Evolutionary conservation across 1,140 invertebrate genomes (phyloP).

Genomic region (Orius insidiosus): DNA sequence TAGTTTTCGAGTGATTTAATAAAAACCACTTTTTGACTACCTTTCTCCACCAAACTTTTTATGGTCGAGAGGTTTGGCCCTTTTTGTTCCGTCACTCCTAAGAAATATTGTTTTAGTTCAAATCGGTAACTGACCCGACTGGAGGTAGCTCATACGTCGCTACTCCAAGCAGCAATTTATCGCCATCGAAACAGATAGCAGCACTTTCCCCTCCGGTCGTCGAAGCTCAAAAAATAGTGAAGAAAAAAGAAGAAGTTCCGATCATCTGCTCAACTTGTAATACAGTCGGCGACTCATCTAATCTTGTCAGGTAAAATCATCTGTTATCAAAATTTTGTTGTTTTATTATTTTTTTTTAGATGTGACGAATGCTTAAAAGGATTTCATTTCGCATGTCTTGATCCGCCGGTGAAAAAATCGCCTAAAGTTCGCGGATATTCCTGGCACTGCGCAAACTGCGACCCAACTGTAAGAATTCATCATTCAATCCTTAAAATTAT

Average conservation of each 20-base stretch:
- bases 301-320: constrained; percentile 43
- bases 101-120: constrained; percentile 48
- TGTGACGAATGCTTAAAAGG: constrained; percentile 83
- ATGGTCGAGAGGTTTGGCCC: too few species aligned
- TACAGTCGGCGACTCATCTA: constrained; percentile 36
- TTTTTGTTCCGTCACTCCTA: too few species aligned
- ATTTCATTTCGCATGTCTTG: constrained; percentile 81
- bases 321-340: constrained; percentile 3
- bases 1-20: too few species aligned
- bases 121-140: constrained; percentile 54
- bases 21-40: too few species aligned
- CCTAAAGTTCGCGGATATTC: constrained; percentile 84
- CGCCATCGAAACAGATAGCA: constrained; percentile 1
- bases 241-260: constrained; percentile 28
- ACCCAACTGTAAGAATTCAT: constrained; percentile 74
- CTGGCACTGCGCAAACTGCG: constrained; percentile 91
- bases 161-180: constrained; percentile 13
- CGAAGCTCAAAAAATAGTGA: constrained; percentile 16
- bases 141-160: constrained; percentile 18
- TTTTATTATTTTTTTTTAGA: constrained; percentile 31
- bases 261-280: constrained; percentile 49
- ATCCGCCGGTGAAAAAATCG: constrained; percentile 82
- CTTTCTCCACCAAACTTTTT: too few species aligned
- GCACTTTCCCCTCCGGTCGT: constrained; percentile 7
- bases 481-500: too few species aligned